Percentiles rank a stretch among this genome's conserved stretches.
These are phyloP conservation scores for Charina bottae DNA, from an alignment of 2,113 vertebrate genomes.

Conservation along the genomic window DNA sequence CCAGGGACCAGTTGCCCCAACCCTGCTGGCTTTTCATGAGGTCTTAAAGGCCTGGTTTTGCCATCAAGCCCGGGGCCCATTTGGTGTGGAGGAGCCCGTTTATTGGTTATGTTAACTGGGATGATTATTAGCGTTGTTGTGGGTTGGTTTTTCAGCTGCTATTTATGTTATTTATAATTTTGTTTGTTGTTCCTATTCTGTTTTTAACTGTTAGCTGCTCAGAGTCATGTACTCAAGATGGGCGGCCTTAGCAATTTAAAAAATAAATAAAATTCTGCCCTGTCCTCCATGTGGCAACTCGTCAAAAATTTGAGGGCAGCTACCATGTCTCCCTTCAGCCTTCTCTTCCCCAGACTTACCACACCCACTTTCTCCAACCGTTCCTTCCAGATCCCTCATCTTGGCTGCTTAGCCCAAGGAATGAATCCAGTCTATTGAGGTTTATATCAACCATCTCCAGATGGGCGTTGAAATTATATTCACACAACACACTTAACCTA, in stretches of 20 bases:
- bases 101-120: neutral
- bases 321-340: neutral
- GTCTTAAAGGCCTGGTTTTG: neutral
- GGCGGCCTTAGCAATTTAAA: neutral
- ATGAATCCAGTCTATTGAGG: neutral
- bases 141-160: neutral
- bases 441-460: neutral
- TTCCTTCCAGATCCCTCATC: neutral
- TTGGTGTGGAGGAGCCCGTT: neutral
- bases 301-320: neutral
- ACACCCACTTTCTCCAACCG: neutral
- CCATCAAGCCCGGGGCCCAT: neutral
- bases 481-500: neutral
- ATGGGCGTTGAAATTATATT: neutral
- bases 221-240: neutral
- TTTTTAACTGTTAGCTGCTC: neutral
- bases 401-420: neutral
- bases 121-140: neutral
- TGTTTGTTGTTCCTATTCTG: neutral
- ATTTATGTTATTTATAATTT: neutral
- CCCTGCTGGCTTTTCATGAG: neutral
- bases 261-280: neutral
- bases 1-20: too few relatives aligned
- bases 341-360: neutral
- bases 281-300: neutral